These are phyloP conservation scores for Arizona elegans DNA, from an alignment of 2,113 vertebrate species.

Conservation along the genomic window DNA sequence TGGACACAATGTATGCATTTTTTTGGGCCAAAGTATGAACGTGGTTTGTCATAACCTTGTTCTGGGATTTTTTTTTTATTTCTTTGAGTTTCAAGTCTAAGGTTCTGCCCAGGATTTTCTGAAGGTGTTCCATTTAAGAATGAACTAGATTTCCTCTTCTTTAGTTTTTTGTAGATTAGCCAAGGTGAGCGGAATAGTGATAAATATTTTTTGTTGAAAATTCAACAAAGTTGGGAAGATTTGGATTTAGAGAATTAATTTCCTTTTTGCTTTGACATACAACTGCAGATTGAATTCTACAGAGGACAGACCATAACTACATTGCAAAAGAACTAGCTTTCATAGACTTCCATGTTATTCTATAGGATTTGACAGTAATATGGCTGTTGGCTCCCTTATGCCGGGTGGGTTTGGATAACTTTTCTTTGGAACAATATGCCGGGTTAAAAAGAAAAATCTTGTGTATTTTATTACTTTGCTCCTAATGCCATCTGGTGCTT, in stretches of 20 bases:
- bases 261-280: background rate
- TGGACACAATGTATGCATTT: background rate
- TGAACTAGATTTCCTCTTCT: background rate
- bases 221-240: background rate
- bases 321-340: background rate
- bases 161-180: background rate
- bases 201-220: background rate
- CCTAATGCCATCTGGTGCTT: slow-evolving; percentile 52
- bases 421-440: background rate
- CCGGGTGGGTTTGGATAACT: background rate
- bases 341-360: background rate
- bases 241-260: background rate
- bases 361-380: background rate
- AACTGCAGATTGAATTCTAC: background rate
- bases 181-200: background rate
- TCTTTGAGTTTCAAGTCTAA: background rate
- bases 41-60: background rate
- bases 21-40: background rate
- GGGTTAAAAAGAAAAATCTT: background rate
- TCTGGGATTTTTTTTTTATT: background rate
- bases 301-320: background rate
- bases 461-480: rapidly evolving
- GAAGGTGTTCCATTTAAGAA: background rate
- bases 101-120: background rate
- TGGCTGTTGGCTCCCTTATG: background rate